Evolutionary conservation across 2,113 vertebrate species (phyloP).

Genomic region (Corydoras maculifer): DNA sequence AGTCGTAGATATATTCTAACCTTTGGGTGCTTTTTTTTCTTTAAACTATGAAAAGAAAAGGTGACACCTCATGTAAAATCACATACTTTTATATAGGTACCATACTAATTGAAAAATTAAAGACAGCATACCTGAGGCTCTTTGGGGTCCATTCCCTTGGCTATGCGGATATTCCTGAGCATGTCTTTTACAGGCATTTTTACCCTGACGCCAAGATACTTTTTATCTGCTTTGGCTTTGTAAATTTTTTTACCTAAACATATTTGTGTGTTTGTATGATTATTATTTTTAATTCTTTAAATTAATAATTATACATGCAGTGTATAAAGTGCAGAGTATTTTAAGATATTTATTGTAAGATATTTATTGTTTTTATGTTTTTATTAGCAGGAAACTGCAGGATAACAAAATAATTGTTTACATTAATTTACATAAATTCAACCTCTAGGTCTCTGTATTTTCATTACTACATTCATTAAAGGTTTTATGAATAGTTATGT

Average conservation of each 20-base stretch:
- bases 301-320: no score
- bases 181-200: conserved; percentile 77
- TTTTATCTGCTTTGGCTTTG: conserved; percentile 49
- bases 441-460: no score
- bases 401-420: no score
- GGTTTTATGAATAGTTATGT: no score
- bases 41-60: conserved; percentile 22
- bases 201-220: conserved; percentile 78
- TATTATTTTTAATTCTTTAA: no score
- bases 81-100: background rate
- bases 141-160: conserved; percentile 57
- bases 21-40: conserved; percentile 41
- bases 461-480: no score
- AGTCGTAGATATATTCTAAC: conserved; percentile 41
- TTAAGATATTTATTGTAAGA: no score
- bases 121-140: conserved; percentile 56
- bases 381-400: no score
- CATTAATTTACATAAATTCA: no score
- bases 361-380: no score
- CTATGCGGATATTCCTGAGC: conserved; percentile 65
- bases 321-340: no score
- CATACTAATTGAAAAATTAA: background rate
- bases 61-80: background rate
- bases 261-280: background rate
- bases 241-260: conserved; percentile 48